Evolutionary conservation across 2,888 invertebrate species (phyloP).

Genomic region (Neocrepidodera transversa): DNA sequence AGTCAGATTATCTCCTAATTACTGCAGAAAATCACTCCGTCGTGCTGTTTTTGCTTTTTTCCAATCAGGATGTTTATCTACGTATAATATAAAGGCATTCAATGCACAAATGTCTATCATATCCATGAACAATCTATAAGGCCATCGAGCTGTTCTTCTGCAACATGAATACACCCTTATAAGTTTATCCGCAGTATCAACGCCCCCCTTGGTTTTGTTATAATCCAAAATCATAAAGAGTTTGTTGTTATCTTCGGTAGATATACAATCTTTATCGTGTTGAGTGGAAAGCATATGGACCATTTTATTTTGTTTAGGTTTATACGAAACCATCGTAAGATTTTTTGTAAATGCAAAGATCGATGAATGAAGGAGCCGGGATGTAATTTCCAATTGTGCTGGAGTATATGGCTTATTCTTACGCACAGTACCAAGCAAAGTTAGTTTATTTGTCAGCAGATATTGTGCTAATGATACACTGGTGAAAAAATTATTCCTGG

Average conservation of each 20-base stretch:
- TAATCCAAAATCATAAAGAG: no score
- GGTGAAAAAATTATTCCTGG: conserved; percentile 33
- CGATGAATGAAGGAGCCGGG: not conserved
- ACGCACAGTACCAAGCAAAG: conserved; percentile 28
- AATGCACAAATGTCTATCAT: conserved; percentile 19
- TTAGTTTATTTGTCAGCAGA: conserved; percentile 21
- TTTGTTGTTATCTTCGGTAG: conserved; percentile 11
- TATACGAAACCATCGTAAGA: conserved; percentile 29
- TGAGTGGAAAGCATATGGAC: conserved; percentile 32
- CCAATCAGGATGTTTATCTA: conserved; percentile 20
- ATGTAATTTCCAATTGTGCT: conserved; percentile 12
- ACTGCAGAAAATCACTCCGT: conserved; percentile 5
- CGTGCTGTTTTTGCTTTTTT: conserved; percentile 6
- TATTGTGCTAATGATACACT: conserved; percentile 18
- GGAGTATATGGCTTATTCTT: conserved; percentile 30
- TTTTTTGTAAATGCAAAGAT: conserved; percentile 21
- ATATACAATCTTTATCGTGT: conserved; percentile 21
- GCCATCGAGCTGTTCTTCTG: conserved; percentile 28
- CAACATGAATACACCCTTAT: conserved; percentile 18
- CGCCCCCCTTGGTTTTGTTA: conserved; percentile 24
- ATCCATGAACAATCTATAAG: conserved; percentile 20
- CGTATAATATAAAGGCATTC: conserved; percentile 11
- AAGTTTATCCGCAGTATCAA: conserved; percentile 17
- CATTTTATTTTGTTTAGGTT: conserved; percentile 28
- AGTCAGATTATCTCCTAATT: conserved; percentile 20